Conservation (phyloP, 2,797 vertebrate species). For the Hemibagrus guttatus region DNA sequence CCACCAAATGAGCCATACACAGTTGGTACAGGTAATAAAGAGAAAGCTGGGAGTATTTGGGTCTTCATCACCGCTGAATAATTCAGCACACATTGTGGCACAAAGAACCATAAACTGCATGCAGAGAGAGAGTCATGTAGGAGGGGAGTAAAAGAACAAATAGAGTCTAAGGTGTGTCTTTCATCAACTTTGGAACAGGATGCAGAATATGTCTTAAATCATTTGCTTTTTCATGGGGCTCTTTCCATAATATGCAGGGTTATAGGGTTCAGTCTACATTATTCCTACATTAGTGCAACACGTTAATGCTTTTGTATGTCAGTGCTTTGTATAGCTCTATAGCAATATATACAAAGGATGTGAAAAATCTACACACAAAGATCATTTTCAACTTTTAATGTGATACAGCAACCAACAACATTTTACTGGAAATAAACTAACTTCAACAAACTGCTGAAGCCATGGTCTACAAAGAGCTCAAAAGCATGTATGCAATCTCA, state of each 20-base stretch:
- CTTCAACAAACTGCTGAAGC: background rate
- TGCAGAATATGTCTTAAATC: background rate
- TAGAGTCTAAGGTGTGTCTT: conserved; percentile 16
- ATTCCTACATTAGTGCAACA: background rate
- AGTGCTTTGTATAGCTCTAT: background rate
- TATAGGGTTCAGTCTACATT: background rate
- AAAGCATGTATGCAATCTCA: background rate
- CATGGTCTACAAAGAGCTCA: background rate
- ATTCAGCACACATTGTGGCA: conserved; percentile 22
- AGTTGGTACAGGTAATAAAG: background rate
- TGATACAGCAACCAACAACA: background rate
- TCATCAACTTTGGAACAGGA: conserved; percentile 11
- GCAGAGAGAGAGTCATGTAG: background rate
- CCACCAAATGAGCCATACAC: conserved; percentile 8
- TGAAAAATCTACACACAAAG: background rate
- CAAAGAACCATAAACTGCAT: conserved; percentile 10
- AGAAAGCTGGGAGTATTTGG: background rate
- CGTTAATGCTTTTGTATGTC: background rate
- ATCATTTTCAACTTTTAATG: too few relatives aligned
- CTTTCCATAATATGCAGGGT: background rate
- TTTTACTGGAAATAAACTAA: too few relatives aligned
- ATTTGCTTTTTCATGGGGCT: background rate
- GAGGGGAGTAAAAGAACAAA: conserved; percentile 14
- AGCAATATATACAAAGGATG: background rate
- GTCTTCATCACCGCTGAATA: conserved; percentile 31